Conservation (phyloP, 2,888 invertebrate genomes). For the Mesorhabditis sp. region DNA sequence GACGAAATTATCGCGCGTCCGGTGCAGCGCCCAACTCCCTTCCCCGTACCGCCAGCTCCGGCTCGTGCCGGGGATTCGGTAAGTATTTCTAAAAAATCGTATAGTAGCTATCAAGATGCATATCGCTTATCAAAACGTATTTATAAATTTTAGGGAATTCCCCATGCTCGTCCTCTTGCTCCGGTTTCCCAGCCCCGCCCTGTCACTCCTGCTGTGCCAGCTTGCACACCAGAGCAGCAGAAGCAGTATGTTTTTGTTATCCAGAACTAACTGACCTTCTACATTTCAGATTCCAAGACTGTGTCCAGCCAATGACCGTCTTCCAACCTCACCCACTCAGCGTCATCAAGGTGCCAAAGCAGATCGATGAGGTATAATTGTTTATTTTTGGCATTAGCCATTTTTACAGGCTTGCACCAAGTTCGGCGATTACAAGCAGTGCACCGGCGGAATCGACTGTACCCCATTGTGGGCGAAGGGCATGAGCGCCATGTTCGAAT, state of each 20-base stretch:
- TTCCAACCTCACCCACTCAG: conserved; percentile 55
- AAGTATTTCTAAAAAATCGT: background rate
- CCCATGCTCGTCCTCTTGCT: conserved; percentile 10
- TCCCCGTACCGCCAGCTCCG: conserved; percentile 24
- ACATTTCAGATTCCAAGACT: conserved; percentile 34
- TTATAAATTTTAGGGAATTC: background rate
- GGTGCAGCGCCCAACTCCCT: conserved; percentile 33
- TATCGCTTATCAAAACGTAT: background rate
- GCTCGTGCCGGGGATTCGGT: background rate
- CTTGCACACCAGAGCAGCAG: conserved; percentile 42
- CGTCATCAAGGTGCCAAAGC: conserved; percentile 50
- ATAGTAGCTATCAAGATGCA: background rate
- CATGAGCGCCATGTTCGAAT: conserved; percentile 56
- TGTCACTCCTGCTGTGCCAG: conserved; percentile 22
- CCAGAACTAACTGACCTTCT: background rate
- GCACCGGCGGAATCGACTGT: conserved; percentile 32
- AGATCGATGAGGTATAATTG: conserved; percentile 42
- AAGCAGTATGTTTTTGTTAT: conserved; percentile 24
- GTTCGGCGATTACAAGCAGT: conserved; percentile 14
- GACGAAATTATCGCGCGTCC: conserved; percentile 48
- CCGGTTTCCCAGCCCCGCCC: conserved; percentile 16
- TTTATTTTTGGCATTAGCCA: background rate
- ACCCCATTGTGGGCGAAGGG: conserved; percentile 53
- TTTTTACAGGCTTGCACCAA: conserved; percentile 5
- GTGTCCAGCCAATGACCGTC: conserved; percentile 50